A percentile compares a stretch with the other conserved stretches of the same genome.
Evolutionary conservation across 2,113 vertebrate species (phyloP).

Genomic region (Lagopus leucura): DNA sequence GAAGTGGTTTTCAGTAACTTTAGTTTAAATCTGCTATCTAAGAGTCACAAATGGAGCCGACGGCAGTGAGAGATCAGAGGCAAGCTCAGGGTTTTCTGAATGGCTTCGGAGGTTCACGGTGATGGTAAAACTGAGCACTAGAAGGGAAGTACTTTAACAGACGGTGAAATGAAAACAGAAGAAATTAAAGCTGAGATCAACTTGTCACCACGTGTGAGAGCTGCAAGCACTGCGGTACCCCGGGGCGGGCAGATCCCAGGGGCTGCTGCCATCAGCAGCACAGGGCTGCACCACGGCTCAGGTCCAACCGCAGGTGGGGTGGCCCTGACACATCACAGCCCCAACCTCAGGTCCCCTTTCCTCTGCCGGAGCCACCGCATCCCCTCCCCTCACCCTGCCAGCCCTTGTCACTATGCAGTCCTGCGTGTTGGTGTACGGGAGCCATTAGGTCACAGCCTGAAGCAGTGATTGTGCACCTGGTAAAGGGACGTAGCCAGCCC

Average conservation of each 20-base stretch:
- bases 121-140: not conserved
- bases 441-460: too few species aligned
- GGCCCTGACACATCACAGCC: not conserved
- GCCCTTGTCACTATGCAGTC: not conserved
- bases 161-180: not conserved
- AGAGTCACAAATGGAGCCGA: not conserved
- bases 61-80: not conserved
- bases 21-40: not conserved
- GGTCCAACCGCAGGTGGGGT: not conserved
- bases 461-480: too few species aligned
- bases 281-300: not conserved
- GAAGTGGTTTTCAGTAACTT: not conserved
- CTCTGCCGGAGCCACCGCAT: not conserved
- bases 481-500: too few species aligned
- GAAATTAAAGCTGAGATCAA: not conserved
- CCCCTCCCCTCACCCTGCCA: accelerated
- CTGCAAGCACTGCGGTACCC: not conserved
- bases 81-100: not conserved
- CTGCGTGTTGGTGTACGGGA: too few species aligned
- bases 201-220: not conserved
- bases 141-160: not conserved
- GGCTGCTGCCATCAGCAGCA: not conserved
- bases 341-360: not conserved
- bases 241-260: not conserved
- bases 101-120: not conserved